Conservation (phyloP, 1,140 invertebrate genomes). For the Bombus waltoni region DNA sequence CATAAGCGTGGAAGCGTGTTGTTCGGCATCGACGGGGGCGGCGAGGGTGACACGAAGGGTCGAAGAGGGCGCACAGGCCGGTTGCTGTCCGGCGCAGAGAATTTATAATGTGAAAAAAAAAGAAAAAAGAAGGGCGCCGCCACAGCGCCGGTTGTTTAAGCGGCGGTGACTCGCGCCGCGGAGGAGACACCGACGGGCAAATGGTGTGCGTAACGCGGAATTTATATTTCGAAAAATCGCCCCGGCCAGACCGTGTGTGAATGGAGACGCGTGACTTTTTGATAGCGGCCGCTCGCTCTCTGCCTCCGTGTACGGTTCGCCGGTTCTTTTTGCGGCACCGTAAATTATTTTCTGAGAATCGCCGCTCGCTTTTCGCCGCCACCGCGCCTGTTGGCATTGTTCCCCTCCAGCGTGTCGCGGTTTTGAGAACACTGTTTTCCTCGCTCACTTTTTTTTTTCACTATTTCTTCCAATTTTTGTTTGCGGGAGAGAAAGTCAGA, state of each 20-base stretch:
- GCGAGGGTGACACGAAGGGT: constrained; percentile 20
- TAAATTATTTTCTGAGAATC: constrained; percentile 50
- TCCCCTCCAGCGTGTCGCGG: constrained; percentile 7
- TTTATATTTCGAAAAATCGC: constrained; percentile 58
- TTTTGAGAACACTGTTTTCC: background rate
- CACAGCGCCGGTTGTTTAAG: constrained; percentile 56
- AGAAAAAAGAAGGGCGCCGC: constrained; percentile 53
- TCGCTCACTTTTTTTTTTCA: background rate
- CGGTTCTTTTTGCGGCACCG: background rate
- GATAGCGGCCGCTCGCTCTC: constrained; percentile 1
- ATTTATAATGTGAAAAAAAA: constrained; percentile 75
- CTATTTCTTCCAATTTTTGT: background rate
- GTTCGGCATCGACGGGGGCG: constrained; percentile 35
- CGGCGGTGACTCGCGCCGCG: constrained; percentile 40
- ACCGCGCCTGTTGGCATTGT: constrained; percentile 27
- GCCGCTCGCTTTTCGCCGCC: constrained; percentile 19
- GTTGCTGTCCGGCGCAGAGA: constrained; percentile 73
- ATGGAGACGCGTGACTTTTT: constrained; percentile 52
- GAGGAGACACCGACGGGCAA: constrained; percentile 58
- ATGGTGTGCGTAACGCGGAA: constrained; percentile 54
- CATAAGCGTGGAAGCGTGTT: constrained; percentile 34
- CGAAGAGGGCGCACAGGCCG: constrained; percentile 43
- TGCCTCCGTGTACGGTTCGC: too few relatives aligned
- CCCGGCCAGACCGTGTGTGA: constrained; percentile 20
- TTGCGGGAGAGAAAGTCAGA: background rate